Percentiles rank a stretch among this genome's conserved stretches.
These are phyloP conservation scores for Aplysina aerophoba DNA, from an alignment of 37 sponge, comb jelly and placozoan genomes.

Conservation along the genomic window DNA sequence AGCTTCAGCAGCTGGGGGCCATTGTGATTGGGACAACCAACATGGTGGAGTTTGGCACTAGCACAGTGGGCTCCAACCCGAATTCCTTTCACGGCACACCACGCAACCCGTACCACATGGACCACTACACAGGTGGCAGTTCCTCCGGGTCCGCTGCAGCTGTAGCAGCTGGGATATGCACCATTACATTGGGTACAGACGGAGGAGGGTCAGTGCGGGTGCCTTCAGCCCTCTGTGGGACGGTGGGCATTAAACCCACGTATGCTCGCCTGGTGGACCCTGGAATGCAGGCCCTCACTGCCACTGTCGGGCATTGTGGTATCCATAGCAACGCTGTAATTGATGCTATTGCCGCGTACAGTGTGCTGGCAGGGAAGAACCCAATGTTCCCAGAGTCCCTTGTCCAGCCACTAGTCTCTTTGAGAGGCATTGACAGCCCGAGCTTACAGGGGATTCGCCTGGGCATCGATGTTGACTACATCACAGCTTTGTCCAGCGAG, in stretches of 20 bases:
- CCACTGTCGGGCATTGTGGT: constrained; percentile 63
- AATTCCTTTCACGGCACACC: constrained; percentile 73
- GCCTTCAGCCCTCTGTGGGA: constrained; percentile 87
- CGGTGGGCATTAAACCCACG: constrained; percentile 91
- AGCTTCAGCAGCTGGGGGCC: constrained; percentile 80
- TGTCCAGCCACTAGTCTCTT: constrained; percentile 31
- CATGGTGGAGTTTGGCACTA: constrained; percentile 92
- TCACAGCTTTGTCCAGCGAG: constrained; percentile 35
- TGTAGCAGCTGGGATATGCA: constrained; percentile 88
- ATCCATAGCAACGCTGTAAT: constrained; percentile 61
- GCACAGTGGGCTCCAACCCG: constrained; percentile 88
- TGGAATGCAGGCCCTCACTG: constrained; percentile 25
- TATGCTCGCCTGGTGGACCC: constrained; percentile 45
- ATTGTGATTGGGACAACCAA: constrained; percentile 89
- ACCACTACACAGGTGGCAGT: constrained; percentile 86
- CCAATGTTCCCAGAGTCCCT: not conserved
- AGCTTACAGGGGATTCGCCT: constrained; percentile 58
- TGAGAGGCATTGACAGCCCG: constrained; percentile 39
- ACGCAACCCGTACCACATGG: constrained; percentile 88
- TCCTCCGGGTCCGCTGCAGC: constrained; percentile 85
- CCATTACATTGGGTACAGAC: constrained; percentile 87
- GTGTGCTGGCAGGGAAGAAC: constrained; percentile 29
- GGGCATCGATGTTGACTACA: constrained; percentile 63
- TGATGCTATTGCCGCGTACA: constrained; percentile 62
- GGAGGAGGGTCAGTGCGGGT: constrained; percentile 95